Evolutionary conservation across 1,140 invertebrate genomes (phyloP), one percentile per base, ranked within the genome.

Genomic region (Trichoplusia ni): DNA sequence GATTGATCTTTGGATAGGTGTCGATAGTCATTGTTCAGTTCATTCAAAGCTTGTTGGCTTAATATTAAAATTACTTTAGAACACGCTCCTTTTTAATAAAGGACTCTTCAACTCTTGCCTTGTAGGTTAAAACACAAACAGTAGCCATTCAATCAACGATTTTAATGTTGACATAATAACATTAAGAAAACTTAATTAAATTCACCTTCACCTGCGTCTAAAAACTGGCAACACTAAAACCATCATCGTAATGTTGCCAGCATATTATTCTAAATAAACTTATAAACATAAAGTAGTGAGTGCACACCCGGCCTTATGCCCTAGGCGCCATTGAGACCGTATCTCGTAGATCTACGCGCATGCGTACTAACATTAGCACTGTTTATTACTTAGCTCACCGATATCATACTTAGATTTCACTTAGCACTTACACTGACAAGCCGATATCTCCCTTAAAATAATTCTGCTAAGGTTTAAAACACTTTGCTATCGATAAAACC

Each of bases 341-440:
- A 84, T 82, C 80, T 78, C 38, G 67, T 40, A 64, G 44, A 84
- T 84, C 78, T 76, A 72, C 79, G 69, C 69, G 61, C 69, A 69
- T 71, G 68, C 68, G 72, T 71, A 66, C 68, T 31, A 73, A 73
- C 72, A 67, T 67, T 67, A 67, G 73, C 74, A 69, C 73, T 69
- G 73, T 74, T 79, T 84, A 82, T 83, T 80, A 75, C 76, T 78
- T 66, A 76, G 70, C 67, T 65, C 73, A 68, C 69, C 72, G 79
- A 83, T 80, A 78, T 67, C 67, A 63, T 59, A 67, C 70, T 73
- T 82, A 79, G 82, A 81, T 86, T 86, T 84, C 84, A 83, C 83
- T 79, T 68, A 72, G 69, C 73, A 67, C 64, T 13, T 23, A 42
- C 1, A 25, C 21, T 21, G 25, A 19, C 38, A 44, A 40, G 23